Percentiles rank a stretch among this genome's conserved stretches.
Conservation (phyloP, 2,888 invertebrate species). For the Theretra japonica region DNA sequence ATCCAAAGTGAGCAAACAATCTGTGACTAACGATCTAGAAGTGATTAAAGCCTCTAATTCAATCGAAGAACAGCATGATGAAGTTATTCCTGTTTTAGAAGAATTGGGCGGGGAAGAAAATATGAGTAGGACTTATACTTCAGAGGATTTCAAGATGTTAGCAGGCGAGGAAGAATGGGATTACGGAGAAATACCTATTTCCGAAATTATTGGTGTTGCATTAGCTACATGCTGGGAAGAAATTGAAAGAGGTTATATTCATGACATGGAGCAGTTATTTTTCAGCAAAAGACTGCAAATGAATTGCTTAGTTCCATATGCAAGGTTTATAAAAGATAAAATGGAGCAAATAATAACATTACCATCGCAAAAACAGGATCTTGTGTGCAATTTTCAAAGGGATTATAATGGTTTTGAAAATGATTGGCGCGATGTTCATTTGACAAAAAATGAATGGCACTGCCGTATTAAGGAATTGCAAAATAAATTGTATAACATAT, state of each 20-base stretch:
- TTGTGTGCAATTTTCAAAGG: conserved; percentile 84
- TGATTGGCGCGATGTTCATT: conserved; percentile 83
- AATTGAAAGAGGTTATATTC: conserved; percentile 77
- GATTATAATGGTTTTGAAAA: conserved; percentile 85
- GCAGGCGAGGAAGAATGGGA: conserved; percentile 79
- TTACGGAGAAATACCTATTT: conserved; percentile 72
- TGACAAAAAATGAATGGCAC: conserved; percentile 87
- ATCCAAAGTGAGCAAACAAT: conserved; percentile 61
- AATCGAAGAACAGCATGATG: conserved; percentile 47
- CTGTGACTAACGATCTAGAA: conserved; percentile 53
- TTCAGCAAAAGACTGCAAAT: conserved; percentile 84
- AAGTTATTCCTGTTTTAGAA: conserved; percentile 45
- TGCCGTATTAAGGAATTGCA: conserved; percentile 82
- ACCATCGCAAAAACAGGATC: conserved; percentile 85
- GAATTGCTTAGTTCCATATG: conserved; percentile 84
- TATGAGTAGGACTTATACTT: conserved; percentile 44
- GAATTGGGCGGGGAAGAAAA: conserved; percentile 51
- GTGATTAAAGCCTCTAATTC: conserved; percentile 58
- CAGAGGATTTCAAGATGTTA: conserved; percentile 58
- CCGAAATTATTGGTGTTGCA: conserved; percentile 62
- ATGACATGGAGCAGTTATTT: conserved; percentile 83
- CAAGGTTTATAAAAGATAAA: conserved; percentile 80
- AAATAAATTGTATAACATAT: conserved; percentile 81
- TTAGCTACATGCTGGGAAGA: conserved; percentile 82
- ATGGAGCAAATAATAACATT: conserved; percentile 82